Percentiles rank a stretch among this genome's conserved stretches.
Conservation (phyloP, 1,140 invertebrate genomes). For the Macrotrachela quadricornifera region DNA sequence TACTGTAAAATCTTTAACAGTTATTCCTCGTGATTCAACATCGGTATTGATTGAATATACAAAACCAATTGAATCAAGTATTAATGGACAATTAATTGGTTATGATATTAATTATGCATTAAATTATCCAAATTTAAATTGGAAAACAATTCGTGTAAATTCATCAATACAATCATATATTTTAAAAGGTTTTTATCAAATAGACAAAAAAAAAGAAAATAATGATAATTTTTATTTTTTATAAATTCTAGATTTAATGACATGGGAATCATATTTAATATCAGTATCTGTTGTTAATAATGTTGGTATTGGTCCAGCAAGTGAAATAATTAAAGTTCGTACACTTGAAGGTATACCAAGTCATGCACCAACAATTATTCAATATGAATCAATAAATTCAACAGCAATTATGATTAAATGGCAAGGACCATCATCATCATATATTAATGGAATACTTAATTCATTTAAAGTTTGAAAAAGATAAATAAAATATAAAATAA, state of each 20-base stretch:
- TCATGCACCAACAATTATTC: conserved; percentile 59
- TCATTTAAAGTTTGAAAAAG: too few relatives aligned
- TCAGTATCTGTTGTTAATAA: conserved; percentile 92
- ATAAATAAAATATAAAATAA: too few relatives aligned
- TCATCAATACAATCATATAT: conserved; percentile 12
- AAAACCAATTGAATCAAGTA: conserved; percentile 48
- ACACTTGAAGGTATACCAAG: conserved; percentile 83
- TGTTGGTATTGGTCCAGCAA: conserved; percentile 75
- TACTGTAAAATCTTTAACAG: conserved; percentile 45
- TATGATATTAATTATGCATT: conserved; percentile 47
- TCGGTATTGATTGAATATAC: too few relatives aligned
- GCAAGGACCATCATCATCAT: conserved; percentile 63
- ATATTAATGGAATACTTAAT: conserved; percentile 94
- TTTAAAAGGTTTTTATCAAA: conserved; percentile 6
- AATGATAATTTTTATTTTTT: conserved; percentile 38
- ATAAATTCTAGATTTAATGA: conserved; percentile 74
- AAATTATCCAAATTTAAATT: conserved; percentile 12
- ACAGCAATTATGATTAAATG: conserved; percentile 36
- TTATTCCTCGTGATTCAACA: conserved; percentile 16
- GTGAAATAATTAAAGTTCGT: conserved; percentile 58
- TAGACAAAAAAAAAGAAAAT: background rate
- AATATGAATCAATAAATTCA: conserved; percentile 58
- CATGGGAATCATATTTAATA: conserved; percentile 90
- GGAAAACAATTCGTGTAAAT: conserved; percentile 33
- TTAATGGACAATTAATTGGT: conserved; percentile 71